Percentiles rank a stretch among this genome's conserved stretches.
Evolutionary conservation across 2,888 invertebrate species (phyloP).

Genomic region (Gymnosoma rotundatum): DNA sequence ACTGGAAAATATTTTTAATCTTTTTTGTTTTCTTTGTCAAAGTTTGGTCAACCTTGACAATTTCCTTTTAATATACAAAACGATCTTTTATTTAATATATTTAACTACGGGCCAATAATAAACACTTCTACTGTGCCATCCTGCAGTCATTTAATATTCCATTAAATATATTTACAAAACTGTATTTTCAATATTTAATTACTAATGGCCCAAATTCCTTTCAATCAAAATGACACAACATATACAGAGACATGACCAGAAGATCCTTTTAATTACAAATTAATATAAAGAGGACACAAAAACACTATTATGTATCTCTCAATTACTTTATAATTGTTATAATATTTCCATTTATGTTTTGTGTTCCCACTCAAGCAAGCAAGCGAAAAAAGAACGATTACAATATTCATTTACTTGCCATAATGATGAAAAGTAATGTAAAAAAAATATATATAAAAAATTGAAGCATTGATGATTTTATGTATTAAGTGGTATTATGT

Average conservation of each 20-base stretch:
- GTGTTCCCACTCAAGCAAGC: neutral
- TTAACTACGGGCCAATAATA: neutral
- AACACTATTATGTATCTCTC: constrained; percentile 21
- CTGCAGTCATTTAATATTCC: neutral
- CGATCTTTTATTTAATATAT: too few relatives aligned
- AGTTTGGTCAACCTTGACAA: too few relatives aligned
- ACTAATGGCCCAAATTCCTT: constrained; percentile 45
- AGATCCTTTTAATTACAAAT: constrained; percentile 61
- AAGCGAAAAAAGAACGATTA: neutral
- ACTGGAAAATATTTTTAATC: too few relatives aligned
- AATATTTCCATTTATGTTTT: constrained; percentile 15
- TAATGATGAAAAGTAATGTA: neutral
- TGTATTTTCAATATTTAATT: constrained; percentile 37
- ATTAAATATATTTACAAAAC: constrained; percentile 17
- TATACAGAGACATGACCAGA: constrained; percentile 33
- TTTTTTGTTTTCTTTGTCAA: too few relatives aligned
- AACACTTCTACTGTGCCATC: neutral
- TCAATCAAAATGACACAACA: constrained; percentile 33
- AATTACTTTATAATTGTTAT: constrained; percentile 59
- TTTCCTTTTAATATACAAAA: too few relatives aligned
- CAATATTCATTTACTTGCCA: constrained; percentile 34
- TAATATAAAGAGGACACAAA: constrained; percentile 31
- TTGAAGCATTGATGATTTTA: neutral
- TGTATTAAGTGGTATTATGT: neutral
- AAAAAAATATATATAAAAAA: neutral